phyloP scores from a whole-genome alignment of 2,888 invertebrate species.

The Amorpha juglandis region DNA sequence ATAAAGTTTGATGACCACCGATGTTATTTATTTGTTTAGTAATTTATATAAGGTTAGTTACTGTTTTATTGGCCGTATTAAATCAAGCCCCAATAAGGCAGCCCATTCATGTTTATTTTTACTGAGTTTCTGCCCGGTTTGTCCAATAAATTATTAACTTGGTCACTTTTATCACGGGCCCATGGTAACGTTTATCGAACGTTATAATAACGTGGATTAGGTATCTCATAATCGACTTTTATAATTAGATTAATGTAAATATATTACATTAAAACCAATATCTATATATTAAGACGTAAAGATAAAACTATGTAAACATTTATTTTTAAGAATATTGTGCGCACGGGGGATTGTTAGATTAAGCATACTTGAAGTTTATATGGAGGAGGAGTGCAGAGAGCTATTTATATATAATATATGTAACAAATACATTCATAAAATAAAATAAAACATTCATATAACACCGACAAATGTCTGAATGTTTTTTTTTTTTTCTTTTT shows the following conservation, averaged over 20 bases:
- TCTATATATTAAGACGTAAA: no score
- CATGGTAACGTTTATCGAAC: slow-evolving; percentile 72
- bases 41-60: slow-evolving; percentile 85
- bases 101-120: slow-evolving; percentile 84
- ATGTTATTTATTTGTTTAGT: slow-evolving; percentile 84
- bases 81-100: slow-evolving; percentile 84
- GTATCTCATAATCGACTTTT: slow-evolving; percentile 29
- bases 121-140: slow-evolving; percentile 82
- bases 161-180: slow-evolving; percentile 82
- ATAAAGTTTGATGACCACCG: slow-evolving; percentile 77
- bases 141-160: slow-evolving; percentile 80
- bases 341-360: no score
- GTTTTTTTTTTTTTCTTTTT: no score
- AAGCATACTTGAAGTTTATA: no score
- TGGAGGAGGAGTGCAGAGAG: no score
- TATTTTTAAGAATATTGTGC: no score
- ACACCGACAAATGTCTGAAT: no score
- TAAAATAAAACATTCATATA: no score
- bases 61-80: slow-evolving; percentile 83
- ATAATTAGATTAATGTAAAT: not conserved
- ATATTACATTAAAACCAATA: not conserved
- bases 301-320: no score
- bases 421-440: no score
- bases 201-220: slow-evolving; percentile 63
- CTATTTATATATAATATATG: no score